phyloP scores from a whole-genome alignment of 1,140 invertebrate genomes.

The Galendromus occidentalis region DNA sequence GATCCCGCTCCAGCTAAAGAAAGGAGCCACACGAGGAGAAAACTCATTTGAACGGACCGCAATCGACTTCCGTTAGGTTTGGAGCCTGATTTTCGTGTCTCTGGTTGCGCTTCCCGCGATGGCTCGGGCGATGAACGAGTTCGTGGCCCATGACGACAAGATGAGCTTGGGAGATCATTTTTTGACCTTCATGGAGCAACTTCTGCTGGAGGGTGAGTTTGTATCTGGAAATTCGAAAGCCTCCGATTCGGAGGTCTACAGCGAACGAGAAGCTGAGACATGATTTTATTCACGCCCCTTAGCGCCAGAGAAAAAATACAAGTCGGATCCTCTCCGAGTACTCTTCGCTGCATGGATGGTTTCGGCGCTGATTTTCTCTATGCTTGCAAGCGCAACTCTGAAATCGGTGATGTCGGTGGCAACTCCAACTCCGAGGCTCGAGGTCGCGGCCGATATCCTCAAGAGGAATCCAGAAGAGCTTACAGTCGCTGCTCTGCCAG shows the following conservation, averaged over 20 bases:
- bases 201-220: neutral
- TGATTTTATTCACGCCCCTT: too few relatives aligned
- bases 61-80: neutral
- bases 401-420: neutral
- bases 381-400: neutral
- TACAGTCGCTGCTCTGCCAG: neutral
- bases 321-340: neutral
- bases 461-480: neutral
- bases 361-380: neutral
- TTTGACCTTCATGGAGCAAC: neutral
- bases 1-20: neutral
- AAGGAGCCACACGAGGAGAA: too few relatives aligned
- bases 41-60: neutral
- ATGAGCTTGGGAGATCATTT: neutral
- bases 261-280: too few relatives aligned
- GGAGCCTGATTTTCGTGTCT: neutral
- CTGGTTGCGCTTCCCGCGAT: neutral
- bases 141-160: neutral
- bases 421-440: neutral
- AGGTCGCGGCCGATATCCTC: neutral
- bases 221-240: neutral
- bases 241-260: too few relatives aligned
- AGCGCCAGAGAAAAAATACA: neutral
- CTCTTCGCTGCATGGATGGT: neutral
- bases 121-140: neutral